These are phyloP conservation scores for Diprion similis DNA, from an alignment of 1,140 invertebrate species.

Conservation along the genomic window DNA sequence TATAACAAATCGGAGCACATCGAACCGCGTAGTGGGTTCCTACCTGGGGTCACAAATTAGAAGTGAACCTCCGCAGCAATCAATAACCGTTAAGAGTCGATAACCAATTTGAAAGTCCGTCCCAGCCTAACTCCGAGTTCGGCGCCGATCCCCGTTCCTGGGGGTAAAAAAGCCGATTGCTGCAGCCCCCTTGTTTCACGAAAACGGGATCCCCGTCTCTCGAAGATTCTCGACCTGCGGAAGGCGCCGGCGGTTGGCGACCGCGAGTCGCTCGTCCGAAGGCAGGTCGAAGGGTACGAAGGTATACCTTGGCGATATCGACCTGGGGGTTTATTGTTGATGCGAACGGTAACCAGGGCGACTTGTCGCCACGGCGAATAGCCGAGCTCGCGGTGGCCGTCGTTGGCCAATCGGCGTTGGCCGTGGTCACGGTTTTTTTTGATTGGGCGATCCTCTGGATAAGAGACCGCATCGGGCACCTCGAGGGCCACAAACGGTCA, in stretches of 20 bases:
- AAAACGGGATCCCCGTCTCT: background rate
- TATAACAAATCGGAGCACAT: no score
- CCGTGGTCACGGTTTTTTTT: constrained; percentile 52
- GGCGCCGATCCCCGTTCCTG: background rate
- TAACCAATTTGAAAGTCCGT: background rate
- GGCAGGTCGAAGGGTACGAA: constrained; percentile 11
- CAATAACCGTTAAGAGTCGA: background rate
- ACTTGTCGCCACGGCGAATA: constrained; percentile 53
- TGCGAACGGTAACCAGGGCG: constrained; percentile 59
- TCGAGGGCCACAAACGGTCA: constrained; percentile 48
- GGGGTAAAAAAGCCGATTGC: no score
- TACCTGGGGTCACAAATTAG: no score
- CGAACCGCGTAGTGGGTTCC: no score
- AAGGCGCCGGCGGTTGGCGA: background rate
- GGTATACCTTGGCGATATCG: constrained; percentile 44
- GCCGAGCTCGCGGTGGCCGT: constrained; percentile 53
- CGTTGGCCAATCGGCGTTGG: constrained; percentile 48
- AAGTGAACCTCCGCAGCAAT: no score
- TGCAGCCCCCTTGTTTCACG: no score
- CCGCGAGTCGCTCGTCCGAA: background rate
- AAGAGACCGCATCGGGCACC: constrained; percentile 59
- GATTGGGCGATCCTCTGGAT: constrained; percentile 59
- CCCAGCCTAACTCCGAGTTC: background rate
- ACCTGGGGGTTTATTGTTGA: constrained; percentile 56
- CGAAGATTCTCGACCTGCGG: background rate